Conservation (phyloP, 2,888 invertebrate genomes). For the Rutpela maculata region DNA sequence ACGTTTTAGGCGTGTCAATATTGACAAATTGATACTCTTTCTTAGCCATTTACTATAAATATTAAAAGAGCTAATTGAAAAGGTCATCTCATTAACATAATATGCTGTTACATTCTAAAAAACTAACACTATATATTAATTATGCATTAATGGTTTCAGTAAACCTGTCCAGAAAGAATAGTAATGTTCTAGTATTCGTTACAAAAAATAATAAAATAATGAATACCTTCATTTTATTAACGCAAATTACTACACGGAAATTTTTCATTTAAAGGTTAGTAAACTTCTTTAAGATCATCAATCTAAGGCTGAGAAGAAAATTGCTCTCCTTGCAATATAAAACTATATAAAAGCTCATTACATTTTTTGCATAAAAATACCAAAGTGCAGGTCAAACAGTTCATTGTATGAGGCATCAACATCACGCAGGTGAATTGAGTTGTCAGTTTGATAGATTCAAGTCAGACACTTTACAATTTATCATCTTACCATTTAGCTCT, state of each 20-base stretch:
- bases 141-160: neutral
- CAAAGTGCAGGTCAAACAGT: constrained; percentile 55
- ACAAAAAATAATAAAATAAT: constrained; percentile 3
- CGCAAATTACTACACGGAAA: constrained; percentile 6
- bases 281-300: constrained; percentile 9
- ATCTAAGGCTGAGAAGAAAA: constrained; percentile 16
- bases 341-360: constrained; percentile 29
- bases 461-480: constrained; percentile 60
- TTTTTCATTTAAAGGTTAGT: neutral
- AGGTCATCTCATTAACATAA: constrained; percentile 11
- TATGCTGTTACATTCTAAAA: neutral
- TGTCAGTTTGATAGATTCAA: constrained; percentile 62
- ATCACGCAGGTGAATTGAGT: constrained; percentile 62
- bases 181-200: neutral
- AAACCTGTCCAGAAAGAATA: neutral
- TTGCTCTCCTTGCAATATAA: constrained; percentile 20
- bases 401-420: constrained; percentile 52
- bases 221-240: constrained; percentile 8
- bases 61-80: constrained; percentile 15
- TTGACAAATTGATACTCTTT: no score
- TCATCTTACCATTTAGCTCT: constrained; percentile 50
- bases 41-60: no score
- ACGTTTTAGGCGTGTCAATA: no score
- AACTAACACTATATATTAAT: neutral
- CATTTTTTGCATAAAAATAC: constrained; percentile 45